phyloP scores from a whole-genome alignment of 2,797 vertebrate genomes.

The Tadarida brasiliensis region DNA sequence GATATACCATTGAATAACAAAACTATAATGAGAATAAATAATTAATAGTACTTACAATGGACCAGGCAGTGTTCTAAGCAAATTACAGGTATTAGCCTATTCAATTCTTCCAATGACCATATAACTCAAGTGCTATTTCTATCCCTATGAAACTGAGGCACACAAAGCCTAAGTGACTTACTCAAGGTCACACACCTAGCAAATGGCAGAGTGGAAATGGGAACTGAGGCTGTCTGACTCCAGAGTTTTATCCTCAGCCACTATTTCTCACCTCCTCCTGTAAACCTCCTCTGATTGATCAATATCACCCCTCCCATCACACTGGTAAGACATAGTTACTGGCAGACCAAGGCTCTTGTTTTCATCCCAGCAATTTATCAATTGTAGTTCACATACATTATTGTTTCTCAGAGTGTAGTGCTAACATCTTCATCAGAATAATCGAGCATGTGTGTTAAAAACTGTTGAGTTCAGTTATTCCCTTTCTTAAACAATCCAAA shows the following conservation, averaged over 20 bases:
- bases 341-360: background rate
- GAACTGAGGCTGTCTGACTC: background rate
- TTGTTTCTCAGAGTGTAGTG: background rate
- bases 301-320: too few species aligned
- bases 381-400: background rate
- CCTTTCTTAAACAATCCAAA: conserved; percentile 21
- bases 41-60: background rate
- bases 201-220: background rate
- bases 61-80: background rate
- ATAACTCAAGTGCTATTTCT: background rate
- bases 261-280: background rate
- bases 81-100: background rate
- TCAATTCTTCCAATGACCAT: background rate
- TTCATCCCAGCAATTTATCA: background rate
- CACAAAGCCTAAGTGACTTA: background rate
- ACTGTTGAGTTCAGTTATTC: background rate
- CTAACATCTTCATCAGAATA: background rate
- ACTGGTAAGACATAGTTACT: background rate
- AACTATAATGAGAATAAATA: conserved; percentile 12
- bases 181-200: background rate
- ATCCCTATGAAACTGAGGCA: background rate
- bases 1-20: background rate
- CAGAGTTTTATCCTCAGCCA: background rate
- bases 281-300: background rate
- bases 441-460: background rate